Evolutionary conservation across 2,888 invertebrate genomes (phyloP), one percentile per base, ranked within the genome.

Genomic region (Vandiemenella viatica): DNA sequence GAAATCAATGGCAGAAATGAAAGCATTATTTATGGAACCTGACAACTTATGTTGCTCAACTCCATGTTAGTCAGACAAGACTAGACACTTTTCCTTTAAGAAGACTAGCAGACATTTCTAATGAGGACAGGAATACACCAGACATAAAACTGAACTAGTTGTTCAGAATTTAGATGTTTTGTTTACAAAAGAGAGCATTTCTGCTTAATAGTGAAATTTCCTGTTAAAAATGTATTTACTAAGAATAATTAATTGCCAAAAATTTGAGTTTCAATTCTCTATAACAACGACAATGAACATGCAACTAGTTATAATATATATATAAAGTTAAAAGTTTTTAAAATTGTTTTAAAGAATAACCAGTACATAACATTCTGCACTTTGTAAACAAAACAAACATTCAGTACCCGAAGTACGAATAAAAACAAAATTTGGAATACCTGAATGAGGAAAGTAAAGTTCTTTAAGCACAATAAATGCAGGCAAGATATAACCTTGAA

Each of bases 21-120:
- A n/a, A n/a, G n/a, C n/a, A n/a, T n/a, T n/a, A n/a, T n/a, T n/a
- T n/a, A n/a, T n/a, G n/a, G n/a, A n/a, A n/a, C n/a, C n/a, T n/a
- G n/a, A n/a, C n/a, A n/a, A n/a, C n/a, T n/a, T n/a, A n/a, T n/a
- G n/a, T n/a, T n/a, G n/a, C n/a, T n/a, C n/a, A n/a, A n/a, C n/a
- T n/a, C n/a, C n/a, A n/a, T n/a, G n/a, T n/a, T n/a, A n/a, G n/a
- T n/a, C n/a, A n/a, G n/a, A n/a, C n/a, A 32, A 32, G 54, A 54
- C 54, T 54, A 54, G 54, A 54, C 46, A 43, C 46, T 48, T 54
- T 52, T 42, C 21, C 20, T 45, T 46, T 48, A 45, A 43, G 43
- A 51, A 53, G 54, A 54, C 54, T 54, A 54, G 52, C 46, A 50
- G 49, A 43, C 38, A 46, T 41, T 38, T 21, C n/a, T n/a, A n/a